phyloP scores from a whole-genome alignment of 92 coral and sea anemone genomes.

The Blastomussa wellsi region DNA sequence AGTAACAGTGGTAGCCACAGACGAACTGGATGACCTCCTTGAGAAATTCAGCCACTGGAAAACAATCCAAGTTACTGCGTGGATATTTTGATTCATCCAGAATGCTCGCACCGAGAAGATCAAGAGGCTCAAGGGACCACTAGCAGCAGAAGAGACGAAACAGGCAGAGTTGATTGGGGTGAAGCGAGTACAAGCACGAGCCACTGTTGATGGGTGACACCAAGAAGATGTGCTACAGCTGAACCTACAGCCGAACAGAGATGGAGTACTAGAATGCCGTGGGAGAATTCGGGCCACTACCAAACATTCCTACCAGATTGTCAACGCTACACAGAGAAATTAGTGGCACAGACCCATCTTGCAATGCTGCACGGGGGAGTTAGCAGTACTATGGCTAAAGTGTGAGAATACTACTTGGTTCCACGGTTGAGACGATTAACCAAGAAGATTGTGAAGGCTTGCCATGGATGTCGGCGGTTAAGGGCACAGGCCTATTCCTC shows the following conservation, averaged over 20 bases:
- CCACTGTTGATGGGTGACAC: too few species aligned
- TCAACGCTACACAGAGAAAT: not conserved
- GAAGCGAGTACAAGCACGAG: too few species aligned
- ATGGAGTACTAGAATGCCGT: constrained; percentile 2
- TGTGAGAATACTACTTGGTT: not conserved
- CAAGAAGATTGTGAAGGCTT: constrained; percentile 8
- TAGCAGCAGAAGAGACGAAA: too few species aligned
- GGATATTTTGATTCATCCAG: constrained; percentile 15
- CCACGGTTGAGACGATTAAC: constrained; percentile 1
- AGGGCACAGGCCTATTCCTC: constrained; percentile 10
- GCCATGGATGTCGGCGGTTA: constrained; percentile 31
- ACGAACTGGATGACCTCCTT: constrained; percentile 16
- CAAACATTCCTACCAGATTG: not conserved
- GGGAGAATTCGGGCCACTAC: constrained; percentile 14
- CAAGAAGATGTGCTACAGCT: too few species aligned
- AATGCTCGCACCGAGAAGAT: too few species aligned
- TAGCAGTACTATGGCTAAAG: not conserved
- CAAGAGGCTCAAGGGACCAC: too few species aligned
- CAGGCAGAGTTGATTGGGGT: too few species aligned
- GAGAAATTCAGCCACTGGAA: constrained; percentile 25
- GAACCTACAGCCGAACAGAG: too few species aligned
- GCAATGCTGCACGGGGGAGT: not conserved
- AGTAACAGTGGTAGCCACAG: constrained; percentile 16
- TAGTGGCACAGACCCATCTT: not conserved
- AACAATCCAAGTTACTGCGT: constrained; percentile 18